These are phyloP conservation scores for Apodemia mormo DNA, from an alignment of 2,888 invertebrate species.

Conservation along the genomic window DNA sequence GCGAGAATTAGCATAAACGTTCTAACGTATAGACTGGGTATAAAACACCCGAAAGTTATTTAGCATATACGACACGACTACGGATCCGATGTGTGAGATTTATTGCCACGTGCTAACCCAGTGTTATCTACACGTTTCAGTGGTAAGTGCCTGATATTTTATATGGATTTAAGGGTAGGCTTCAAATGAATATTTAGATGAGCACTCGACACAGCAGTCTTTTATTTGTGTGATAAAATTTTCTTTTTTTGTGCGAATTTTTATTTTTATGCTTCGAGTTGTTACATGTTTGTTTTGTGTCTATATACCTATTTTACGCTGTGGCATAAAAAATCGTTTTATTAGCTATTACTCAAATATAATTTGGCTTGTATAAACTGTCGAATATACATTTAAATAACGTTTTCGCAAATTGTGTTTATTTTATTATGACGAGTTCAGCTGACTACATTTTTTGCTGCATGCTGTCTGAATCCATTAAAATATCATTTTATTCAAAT, in stretches of 20 bases:
- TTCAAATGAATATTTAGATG: slow-evolving; percentile 12
- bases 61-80: slow-evolving; percentile 41
- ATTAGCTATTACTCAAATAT: too few species aligned
- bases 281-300: background rate
- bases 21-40: slow-evolving; percentile 46
- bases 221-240: slow-evolving; percentile 16
- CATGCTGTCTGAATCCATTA: too few species aligned
- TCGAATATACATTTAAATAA: too few species aligned
- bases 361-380: too few species aligned
- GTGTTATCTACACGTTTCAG: slow-evolving; percentile 16
- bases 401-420: too few species aligned
- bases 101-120: slow-evolving; percentile 30
- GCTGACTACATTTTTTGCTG: too few species aligned
- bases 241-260: slow-evolving; percentile 10
- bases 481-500: too few species aligned
- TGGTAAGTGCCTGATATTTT: slow-evolving; percentile 14
- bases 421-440: too few species aligned
- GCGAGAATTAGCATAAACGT: slow-evolving; percentile 55
- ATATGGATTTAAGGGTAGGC: slow-evolving; percentile 13
- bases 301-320: background rate
- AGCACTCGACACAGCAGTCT: slow-evolving; percentile 5
- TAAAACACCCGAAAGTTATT: slow-evolving; percentile 41
- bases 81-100: slow-evolving; percentile 42
- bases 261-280: background rate
- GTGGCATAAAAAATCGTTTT: background rate